Base-by-base conservation (phyloP, 2,797 vertebrate species). In the Esox masquinongy region DNA sequence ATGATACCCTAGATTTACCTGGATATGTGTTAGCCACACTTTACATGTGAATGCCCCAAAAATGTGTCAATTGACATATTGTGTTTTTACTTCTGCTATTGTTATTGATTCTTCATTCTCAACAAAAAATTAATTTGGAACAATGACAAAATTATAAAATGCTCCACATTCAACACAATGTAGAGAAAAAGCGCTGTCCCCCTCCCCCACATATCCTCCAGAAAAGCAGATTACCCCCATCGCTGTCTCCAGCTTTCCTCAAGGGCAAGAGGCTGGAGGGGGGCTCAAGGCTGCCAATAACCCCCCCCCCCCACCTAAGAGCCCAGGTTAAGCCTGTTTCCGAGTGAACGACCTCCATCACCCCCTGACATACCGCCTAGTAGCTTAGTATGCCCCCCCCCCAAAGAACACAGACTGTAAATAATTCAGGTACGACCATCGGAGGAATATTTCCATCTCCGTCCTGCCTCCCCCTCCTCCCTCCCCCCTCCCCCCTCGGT, bases 301-400 rank as follows among this genome's bases (percentile, higher is more conserved):
- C 67, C 67, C 67, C n/a, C 7, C 31, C 66, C 7, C 29, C 67
- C 36, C 29, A 14, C 34, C 67, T 69, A 69, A 47, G 34, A 69
- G n/a, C 67, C 22, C 67, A 69, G 36, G 67, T 69, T 69, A 70
- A 70, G 39, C 68, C 15, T 70, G 47, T 70, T 70, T 50, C 68
- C 39, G 19, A 69, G 31, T 29, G n/a, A 22, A 19, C 31, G 70
- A 64, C 50, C 68, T 70, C 8, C 68, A n/a, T 70, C 43, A 50
- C 68, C 68, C 43, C 22, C 68, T 70, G 68, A 70, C 68, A 43
- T 26, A 61, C 56, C 8, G 22, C 11, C 56, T 22, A 59, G 53
- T n/a, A 12, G 53, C n/a, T 59, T 56, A 56, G 8, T 22, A 2
- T n/a, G 19, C 53, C 19, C 19, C 56, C 56, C 22, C 56, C n/a